Base-by-base conservation (phyloP, 2,888 invertebrate genomes). In the Drosophila lutescens region DNA sequence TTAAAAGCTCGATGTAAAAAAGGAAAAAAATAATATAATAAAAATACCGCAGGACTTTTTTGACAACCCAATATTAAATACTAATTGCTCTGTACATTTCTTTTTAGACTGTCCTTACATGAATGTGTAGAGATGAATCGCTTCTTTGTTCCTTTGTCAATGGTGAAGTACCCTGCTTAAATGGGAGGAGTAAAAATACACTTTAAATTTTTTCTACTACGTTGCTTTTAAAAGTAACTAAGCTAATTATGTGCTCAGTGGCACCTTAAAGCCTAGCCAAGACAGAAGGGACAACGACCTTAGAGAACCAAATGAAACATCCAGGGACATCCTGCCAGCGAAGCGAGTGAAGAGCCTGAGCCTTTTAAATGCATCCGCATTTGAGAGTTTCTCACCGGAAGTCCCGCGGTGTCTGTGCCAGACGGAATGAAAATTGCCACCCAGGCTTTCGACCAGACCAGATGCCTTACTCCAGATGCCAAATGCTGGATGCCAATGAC, bases 311-410 rank as follows among this genome's bases (percentile, higher is more conserved):
- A 57, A 46, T 36, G 12, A 50, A 41, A 50, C 61, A 43, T 47
- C 40, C 40, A 60, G 43, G 20, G 26, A 50, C 62, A 57, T 62
- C 54, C 43, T 34, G 54, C n/a, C 54, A 26, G 43, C 40, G 40
- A 47, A 49, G 51, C n/a, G 41, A 17, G 41, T 63, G 36, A 57
- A 59, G 57, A 38, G 61, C 36, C 61, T 43, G 50, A 32, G 57
- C 36, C 49, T 34, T 60, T 63, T 53, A 68, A 68, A 67, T 57
- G 53, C 79, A 78, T 79, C 79, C 79, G 76, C 56, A 43, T 72
- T 58, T 70, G 61, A 75, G 78, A 78, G 49, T 34, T 77, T 80
- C 78, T 76, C 75, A 78, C 76, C 70, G 76, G 75, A 79, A 77
- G 78, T 74, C 78, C 77, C 78, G 79, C 71, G 46, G 61, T 59